phyloP scores from a whole-genome alignment of 2,113 vertebrate genomes.

The Nanorana parkeri region DNA sequence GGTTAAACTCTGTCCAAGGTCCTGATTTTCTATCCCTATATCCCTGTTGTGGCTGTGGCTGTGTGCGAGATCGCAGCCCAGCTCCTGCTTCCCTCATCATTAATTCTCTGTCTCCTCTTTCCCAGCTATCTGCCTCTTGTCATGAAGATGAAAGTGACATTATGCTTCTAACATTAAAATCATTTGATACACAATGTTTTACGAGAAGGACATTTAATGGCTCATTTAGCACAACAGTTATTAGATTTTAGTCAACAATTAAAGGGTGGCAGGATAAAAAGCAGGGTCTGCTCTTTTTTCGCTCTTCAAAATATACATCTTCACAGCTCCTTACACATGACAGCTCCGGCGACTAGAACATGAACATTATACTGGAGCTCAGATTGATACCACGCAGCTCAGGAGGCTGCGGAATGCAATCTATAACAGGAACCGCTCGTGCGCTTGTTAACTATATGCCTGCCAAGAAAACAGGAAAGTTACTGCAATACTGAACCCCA shows the following conservation, averaged over 20 bases:
- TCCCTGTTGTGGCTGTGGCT: conserved; percentile 33
- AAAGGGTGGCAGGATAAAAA: conserved; percentile 61
- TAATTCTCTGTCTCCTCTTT: conserved; percentile 56
- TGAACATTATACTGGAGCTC: conserved; percentile 51
- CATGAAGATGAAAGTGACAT: conserved; percentile 71
- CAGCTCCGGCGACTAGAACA: conserved; percentile 52
- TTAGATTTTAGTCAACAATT: conserved; percentile 75
- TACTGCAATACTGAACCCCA: not conserved
- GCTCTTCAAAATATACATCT: conserved; percentile 56
- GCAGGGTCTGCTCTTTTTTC: conserved; percentile 58
- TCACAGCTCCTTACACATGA: conserved; percentile 59
- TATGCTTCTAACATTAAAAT: conserved; percentile 69
- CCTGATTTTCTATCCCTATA: not conserved
- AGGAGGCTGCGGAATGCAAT: conserved; percentile 47
- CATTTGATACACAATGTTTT: conserved; percentile 65
- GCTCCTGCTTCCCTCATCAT: conserved; percentile 55
- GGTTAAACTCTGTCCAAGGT: conserved; percentile 35
- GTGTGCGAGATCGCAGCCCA: conserved; percentile 24
- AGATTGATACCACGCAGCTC: conserved; percentile 56
- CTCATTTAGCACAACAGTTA: conserved; percentile 76
- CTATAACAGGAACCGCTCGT: conserved; percentile 38
- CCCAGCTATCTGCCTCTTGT: conserved; percentile 57
- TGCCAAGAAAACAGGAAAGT: not conserved
- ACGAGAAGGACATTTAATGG: conserved; percentile 70
- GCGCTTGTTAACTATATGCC: conserved; percentile 30